Percentiles rank a stretch among this genome's conserved stretches.
These are phyloP conservation scores for Sphaerophoria rueppellii DNA, from an alignment of 2,888 invertebrate species.

Conservation along the genomic window DNA sequence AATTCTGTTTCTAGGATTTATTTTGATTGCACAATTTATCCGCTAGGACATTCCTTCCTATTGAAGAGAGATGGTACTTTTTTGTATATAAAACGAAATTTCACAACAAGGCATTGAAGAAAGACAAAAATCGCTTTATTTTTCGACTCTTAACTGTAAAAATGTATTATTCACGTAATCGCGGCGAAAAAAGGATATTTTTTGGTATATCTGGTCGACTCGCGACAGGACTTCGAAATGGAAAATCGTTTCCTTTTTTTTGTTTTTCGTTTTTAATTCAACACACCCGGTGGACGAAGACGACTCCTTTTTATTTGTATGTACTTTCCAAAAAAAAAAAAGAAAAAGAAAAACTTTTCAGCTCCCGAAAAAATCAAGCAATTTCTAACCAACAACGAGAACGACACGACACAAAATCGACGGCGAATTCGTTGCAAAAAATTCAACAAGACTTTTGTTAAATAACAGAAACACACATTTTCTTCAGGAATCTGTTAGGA, in stretches of 20 bases:
- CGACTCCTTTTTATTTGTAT: neutral
- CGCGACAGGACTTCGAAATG: slow-evolving; percentile 26
- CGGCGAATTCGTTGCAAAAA: slow-evolving; percentile 29
- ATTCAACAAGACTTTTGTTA: slow-evolving; percentile 1
- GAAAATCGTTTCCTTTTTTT: slow-evolving; percentile 55
- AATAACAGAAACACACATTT: neutral
- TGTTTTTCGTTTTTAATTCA: neutral
- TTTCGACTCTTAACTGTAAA: neutral
- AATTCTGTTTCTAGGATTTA: slow-evolving; percentile 12
- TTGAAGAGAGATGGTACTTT: neutral
- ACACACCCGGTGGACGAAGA: slow-evolving; percentile 18
- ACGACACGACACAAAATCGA: neutral
- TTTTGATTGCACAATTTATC: slow-evolving; percentile 27
- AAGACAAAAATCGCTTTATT: slow-evolving; percentile 8
- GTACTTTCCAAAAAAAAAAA: neutral
- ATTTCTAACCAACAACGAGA: slow-evolving; percentile 6
- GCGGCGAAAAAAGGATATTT: slow-evolving; percentile 36
- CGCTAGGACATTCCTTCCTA: slow-evolving; percentile 54
- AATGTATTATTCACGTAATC: slow-evolving; percentile 32
- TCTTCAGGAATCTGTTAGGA: neutral
- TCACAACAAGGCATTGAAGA: slow-evolving; percentile 60
- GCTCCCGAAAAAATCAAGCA: neutral
- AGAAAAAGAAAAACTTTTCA: too few relatives aligned
- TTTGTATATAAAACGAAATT: slow-evolving; percentile 48
- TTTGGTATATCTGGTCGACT: neutral